These are phyloP conservation scores for Cryptocheilus praepositus DNA, from an alignment of 2,888 invertebrate genomes.

Conservation along the genomic window DNA sequence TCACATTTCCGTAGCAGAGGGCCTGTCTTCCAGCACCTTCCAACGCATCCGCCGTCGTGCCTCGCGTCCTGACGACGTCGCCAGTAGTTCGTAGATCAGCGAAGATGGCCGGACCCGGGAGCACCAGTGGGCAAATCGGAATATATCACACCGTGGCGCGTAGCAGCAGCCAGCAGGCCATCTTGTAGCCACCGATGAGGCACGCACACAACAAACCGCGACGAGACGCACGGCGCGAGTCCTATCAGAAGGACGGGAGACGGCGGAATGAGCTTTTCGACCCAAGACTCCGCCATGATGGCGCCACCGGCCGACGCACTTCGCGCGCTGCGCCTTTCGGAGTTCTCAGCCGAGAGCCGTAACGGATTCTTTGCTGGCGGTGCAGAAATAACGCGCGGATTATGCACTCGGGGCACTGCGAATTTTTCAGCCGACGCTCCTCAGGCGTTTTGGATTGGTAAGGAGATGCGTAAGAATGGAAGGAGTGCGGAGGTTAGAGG, in stretches of 20 bases:
- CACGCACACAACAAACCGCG: conserved; percentile 34
- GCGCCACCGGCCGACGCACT: conserved; percentile 24
- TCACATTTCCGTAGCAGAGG: conserved; percentile 51
- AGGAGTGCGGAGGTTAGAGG: too few relatives aligned
- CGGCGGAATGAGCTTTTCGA: conserved; percentile 31
- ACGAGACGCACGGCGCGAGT: conserved; percentile 39
- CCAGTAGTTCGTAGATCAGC: conserved; percentile 8
- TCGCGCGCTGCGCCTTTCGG: too few relatives aligned
- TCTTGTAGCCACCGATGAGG: conserved; percentile 49
- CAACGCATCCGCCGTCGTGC: neutral
- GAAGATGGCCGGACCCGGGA: conserved; percentile 21
- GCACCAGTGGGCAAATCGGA: conserved; percentile 4
- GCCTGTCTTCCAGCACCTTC: neutral
- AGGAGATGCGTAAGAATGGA: too few relatives aligned
- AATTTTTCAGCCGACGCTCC: too few relatives aligned
- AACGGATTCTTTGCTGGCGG: too few relatives aligned
- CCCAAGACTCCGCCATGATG: conserved; percentile 11
- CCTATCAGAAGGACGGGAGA: conserved; percentile 47
- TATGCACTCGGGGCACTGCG: too few relatives aligned
- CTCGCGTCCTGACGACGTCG: conserved; percentile 13
- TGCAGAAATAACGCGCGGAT: too few relatives aligned
- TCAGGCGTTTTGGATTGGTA: too few relatives aligned
- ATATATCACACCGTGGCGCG: conserved; percentile 43
- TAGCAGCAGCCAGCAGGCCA: conserved; percentile 44
- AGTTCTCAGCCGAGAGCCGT: too few relatives aligned